Conservation (phyloP, 1,140 invertebrate species). For the Drosophila kohkoa region DNA sequence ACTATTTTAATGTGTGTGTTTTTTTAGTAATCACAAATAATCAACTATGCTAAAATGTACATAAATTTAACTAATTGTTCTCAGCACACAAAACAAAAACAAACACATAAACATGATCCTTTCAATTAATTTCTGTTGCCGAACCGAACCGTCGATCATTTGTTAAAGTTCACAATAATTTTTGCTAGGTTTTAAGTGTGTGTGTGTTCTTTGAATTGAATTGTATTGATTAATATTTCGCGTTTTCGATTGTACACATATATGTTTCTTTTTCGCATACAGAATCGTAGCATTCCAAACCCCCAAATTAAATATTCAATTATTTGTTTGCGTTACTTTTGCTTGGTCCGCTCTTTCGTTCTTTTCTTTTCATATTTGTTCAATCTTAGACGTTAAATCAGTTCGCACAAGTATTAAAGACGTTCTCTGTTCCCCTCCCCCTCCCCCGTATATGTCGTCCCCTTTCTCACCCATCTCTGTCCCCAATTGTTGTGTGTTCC, state of each 20-base stretch:
- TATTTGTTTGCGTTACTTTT: conserved; percentile 41
- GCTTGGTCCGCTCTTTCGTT: conserved; percentile 53
- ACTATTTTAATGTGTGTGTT: conserved; percentile 67
- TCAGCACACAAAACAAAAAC: conserved; percentile 39
- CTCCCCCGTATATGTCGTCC: conserved; percentile 17
- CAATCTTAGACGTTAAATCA: conserved; percentile 59
- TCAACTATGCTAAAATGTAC: conserved; percentile 63
- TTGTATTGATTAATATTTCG: conserved; percentile 63
- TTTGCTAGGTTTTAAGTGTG: conserved; percentile 81
- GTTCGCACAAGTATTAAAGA: conserved; percentile 79
- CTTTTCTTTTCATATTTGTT: conserved; percentile 44
- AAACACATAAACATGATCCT: conserved; percentile 34
- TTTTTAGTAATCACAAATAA: conserved; percentile 49
- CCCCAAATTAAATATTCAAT: conserved; percentile 45
- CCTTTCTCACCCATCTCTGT: conserved; percentile 8
- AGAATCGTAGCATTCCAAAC: conserved; percentile 79
- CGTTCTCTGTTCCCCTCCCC: conserved; percentile 26
- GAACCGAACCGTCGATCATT: conserved; percentile 45
- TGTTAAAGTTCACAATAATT: conserved; percentile 74
- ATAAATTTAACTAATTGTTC: conserved; percentile 70
- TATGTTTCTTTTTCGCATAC: conserved; percentile 59
- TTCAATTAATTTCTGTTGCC: conserved; percentile 42
- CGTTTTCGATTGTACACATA: conserved; percentile 21
- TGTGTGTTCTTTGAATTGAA: conserved; percentile 63
- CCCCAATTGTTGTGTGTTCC: conserved; percentile 46